phyloP scores from a whole-genome alignment of 2,888 invertebrate genomes.

The Tortricodes alternella region DNA sequence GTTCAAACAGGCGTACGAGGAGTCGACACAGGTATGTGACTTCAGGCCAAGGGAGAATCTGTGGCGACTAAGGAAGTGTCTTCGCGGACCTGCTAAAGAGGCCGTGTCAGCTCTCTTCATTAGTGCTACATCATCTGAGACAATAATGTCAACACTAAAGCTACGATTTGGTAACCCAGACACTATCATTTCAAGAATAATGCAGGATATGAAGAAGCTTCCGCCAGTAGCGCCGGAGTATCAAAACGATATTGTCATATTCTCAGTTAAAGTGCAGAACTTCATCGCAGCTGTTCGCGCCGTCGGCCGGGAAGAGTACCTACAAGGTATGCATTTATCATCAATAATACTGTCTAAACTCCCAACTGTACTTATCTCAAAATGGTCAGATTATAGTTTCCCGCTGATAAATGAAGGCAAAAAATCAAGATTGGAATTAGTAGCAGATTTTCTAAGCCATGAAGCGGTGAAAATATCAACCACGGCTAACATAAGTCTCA shows the following conservation, averaged over 20 bases:
- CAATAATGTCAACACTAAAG: conserved; percentile 34
- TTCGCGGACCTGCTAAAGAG: conserved; percentile 37
- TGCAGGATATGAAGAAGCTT: conserved; percentile 35
- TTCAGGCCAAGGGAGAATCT: conserved; percentile 37
- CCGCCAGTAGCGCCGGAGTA: conserved; percentile 32
- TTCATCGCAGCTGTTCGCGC: conserved; percentile 32
- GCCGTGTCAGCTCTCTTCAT: conserved; percentile 36
- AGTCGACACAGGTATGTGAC: conserved; percentile 34
- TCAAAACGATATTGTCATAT: conserved; percentile 34
- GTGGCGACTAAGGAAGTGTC: conserved; percentile 37
- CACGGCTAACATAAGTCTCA: conserved; percentile 13
- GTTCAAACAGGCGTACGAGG: conserved; percentile 37
- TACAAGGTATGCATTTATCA: conserved; percentile 24
- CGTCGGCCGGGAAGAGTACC: conserved; percentile 31
- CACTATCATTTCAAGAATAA: conserved; percentile 32
- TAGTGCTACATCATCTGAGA: conserved; percentile 31
- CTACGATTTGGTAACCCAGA: conserved; percentile 39
- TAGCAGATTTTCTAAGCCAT: conserved; percentile 36
- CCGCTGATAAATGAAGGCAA: conserved; percentile 20
- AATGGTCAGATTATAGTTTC: conserved; percentile 41
- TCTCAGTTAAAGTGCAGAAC: conserved; percentile 36
- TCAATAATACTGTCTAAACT: conserved; percentile 34
- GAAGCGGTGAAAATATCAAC: conserved; percentile 35
- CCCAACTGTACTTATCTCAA: conserved; percentile 33
- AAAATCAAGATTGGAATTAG: conserved; percentile 32